These are phyloP conservation scores for Trinorchestia longiramus DNA, from an alignment of 1,140 invertebrate species.

Conservation along the genomic window DNA sequence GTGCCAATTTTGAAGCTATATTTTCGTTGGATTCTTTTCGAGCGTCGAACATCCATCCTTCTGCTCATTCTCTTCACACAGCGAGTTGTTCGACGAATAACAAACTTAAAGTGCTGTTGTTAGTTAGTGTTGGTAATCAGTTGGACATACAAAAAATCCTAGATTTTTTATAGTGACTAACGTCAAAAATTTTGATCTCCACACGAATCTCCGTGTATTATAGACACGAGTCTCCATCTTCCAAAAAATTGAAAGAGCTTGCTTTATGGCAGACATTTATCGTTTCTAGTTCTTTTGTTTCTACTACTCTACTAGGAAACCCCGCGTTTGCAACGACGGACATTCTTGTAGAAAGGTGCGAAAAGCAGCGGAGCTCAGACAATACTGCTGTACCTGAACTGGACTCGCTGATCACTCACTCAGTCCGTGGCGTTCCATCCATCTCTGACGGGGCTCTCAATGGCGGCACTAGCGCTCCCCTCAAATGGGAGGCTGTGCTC, in stretches of 20 bases:
- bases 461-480: neutral
- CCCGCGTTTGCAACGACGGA: neutral
- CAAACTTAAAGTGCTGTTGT: neutral
- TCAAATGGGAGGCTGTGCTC: neutral
- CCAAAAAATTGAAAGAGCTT: neutral
- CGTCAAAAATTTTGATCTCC: neutral
- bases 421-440: neutral
- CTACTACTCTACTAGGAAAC: neutral
- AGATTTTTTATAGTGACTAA: too few relatives aligned
- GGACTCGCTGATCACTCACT: neutral
- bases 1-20: neutral
- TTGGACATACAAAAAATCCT: too few relatives aligned
- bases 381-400: neutral
- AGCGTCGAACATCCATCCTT: neutral
- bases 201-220: neutral
- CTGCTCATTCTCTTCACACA: neutral
- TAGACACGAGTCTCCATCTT: too few relatives aligned
- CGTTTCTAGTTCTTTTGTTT: neutral
- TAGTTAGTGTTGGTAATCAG: too few relatives aligned
- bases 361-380: neutral
- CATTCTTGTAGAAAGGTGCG: neutral
- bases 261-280: neutral
- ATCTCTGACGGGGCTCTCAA: constrained; percentile 19
- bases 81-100: neutral
- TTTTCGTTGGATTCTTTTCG: neutral